Percentiles rank a stretch among this genome's conserved stretches.
Evolutionary conservation across 2,888 invertebrate species (phyloP).

Genomic region (Erannis defoliaria): DNA sequence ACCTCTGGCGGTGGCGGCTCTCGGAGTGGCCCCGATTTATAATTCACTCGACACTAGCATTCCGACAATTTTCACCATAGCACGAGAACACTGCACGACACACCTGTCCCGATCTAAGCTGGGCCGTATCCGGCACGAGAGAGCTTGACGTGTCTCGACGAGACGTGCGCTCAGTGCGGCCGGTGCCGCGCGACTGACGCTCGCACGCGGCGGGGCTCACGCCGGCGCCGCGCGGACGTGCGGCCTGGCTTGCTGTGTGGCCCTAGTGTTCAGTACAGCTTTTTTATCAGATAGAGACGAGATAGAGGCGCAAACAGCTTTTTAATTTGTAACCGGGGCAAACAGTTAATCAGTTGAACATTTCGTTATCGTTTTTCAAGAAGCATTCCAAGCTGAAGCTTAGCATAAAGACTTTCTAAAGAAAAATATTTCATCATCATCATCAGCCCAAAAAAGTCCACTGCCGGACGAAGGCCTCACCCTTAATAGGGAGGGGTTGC

Average conservation of each 20-base stretch:
- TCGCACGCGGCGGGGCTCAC: slow-evolving; percentile 23
- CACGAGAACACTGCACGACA: slow-evolving; percentile 59
- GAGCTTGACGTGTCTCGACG: slow-evolving; percentile 18
- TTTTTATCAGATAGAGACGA: too few relatives aligned
- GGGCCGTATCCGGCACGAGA: slow-evolving; percentile 9
- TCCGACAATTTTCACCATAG: slow-evolving; percentile 50
- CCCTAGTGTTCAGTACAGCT: neutral
- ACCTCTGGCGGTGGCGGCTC: slow-evolving; percentile 74
- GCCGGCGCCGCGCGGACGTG: slow-evolving; percentile 35
- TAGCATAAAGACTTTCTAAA: too few relatives aligned
- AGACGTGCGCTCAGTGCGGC: slow-evolving; percentile 55
- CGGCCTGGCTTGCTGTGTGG: neutral
- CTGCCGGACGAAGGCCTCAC: too few relatives aligned
- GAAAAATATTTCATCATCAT: too few relatives aligned
- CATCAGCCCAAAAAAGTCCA: too few relatives aligned
- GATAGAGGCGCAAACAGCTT: too few relatives aligned
- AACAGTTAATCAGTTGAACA: too few relatives aligned
- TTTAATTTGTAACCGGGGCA: too few relatives aligned
- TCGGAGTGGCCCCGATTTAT: slow-evolving; percentile 63
- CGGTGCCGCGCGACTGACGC: slow-evolving; percentile 70
- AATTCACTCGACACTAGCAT: slow-evolving; percentile 66
- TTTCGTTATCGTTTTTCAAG: too few relatives aligned
- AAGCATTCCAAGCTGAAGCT: too few relatives aligned
- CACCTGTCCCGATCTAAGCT: slow-evolving; percentile 42
- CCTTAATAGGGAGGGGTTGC: too few relatives aligned